Evolutionary conservation across 64 coral and sea anemone genomes (phyloP).

Genomic region (Pocillopora verrucosa): DNA sequence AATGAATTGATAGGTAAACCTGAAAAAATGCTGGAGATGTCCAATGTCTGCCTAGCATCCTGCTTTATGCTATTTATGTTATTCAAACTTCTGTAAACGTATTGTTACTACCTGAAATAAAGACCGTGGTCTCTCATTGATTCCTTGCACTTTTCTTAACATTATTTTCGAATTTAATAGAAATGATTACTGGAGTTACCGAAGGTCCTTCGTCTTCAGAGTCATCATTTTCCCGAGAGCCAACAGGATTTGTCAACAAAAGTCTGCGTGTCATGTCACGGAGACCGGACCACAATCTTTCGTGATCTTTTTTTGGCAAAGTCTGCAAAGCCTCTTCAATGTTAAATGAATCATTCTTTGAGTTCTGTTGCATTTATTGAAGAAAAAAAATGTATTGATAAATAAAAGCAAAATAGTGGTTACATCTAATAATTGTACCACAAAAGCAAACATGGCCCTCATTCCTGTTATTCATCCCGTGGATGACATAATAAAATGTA

Average conservation of each 20-base stretch:
- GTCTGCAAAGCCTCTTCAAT: conserved; percentile 77
- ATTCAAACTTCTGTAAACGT: too few species aligned
- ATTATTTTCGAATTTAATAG: neutral
- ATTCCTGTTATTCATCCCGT: too few species aligned
- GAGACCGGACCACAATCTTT: conserved; percentile 74
- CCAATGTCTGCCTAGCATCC: too few species aligned
- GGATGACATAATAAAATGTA: too few species aligned
- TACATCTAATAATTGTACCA: neutral
- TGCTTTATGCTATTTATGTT: too few species aligned
- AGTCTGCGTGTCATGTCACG: conserved; percentile 31
- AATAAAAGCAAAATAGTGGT: neutral
- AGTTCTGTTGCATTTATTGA: conserved; percentile 33
- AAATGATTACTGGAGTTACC: conserved; percentile 6
- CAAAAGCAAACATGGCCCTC: too few species aligned
- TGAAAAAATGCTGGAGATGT: too few species aligned
- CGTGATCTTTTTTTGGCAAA: conserved; percentile 77
- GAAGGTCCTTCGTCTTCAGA: neutral
- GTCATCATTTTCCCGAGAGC: conserved; percentile 39
- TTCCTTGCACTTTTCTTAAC: too few species aligned
- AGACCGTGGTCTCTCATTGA: too few species aligned
- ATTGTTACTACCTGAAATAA: too few species aligned
- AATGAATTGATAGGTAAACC: too few species aligned
- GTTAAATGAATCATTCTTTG: conserved; percentile 89
- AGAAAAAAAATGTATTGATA: neutral
- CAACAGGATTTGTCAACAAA: conserved; percentile 2